Conservation (phyloP, 2,797 vertebrate genomes). For the Diglossa cyanea region DNA sequence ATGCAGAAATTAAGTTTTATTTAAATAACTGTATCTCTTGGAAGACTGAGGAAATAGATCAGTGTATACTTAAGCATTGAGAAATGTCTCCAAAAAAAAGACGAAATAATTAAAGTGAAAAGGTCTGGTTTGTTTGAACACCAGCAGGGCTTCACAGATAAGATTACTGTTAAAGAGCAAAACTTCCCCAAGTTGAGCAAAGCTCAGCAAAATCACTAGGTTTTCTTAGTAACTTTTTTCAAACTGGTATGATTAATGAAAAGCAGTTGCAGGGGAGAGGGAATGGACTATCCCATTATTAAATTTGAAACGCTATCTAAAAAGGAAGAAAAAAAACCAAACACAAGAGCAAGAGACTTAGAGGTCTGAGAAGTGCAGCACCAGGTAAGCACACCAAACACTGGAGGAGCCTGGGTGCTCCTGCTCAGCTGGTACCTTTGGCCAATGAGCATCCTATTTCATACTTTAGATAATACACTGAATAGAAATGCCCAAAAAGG, state of each 20-base stretch:
- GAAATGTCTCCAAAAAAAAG: neutral
- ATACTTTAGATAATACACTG: neutral
- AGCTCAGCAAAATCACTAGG: neutral
- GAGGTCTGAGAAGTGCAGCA: neutral
- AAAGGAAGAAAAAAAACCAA: neutral
- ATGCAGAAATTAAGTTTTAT: neutral
- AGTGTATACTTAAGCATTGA: neutral
- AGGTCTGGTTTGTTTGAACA: neutral
- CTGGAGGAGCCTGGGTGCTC: neutral
- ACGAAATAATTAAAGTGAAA: neutral
- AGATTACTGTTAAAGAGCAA: neutral
- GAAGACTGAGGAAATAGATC: neutral
- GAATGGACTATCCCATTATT: neutral
- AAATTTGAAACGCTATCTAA: neutral
- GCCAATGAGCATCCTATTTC: neutral
- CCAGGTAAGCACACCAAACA: neutral
- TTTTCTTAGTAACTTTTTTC: neutral
- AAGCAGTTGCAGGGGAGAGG: neutral
- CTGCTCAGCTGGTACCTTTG: neutral
- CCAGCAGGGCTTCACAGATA: neutral
- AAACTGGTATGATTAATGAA: neutral
- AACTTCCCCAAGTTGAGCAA: neutral
- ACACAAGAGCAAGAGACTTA: neutral
- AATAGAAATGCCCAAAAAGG: neutral
- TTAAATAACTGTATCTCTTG: neutral